Percentiles rank a stretch among this genome's conserved stretches.
These are phyloP conservation scores for Carcharodon carcharias DNA, from an alignment of 2,797 vertebrate genomes.

Conservation along the genomic window DNA sequence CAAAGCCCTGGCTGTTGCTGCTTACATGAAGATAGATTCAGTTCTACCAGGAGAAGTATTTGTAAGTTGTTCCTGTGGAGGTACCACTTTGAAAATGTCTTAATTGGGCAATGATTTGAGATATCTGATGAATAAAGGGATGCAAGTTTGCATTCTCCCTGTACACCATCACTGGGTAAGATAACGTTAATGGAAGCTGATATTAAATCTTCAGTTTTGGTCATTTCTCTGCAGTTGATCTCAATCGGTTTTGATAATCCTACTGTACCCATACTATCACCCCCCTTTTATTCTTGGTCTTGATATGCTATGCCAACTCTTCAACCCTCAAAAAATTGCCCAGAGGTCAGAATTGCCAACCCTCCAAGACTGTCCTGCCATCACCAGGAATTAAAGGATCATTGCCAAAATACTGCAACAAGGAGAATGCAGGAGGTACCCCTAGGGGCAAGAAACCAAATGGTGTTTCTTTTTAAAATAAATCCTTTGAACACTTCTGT, in stretches of 20 bases:
- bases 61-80: not conserved
- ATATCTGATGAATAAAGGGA: no score
- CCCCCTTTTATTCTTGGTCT: not conserved
- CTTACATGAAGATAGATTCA: slow-evolving; percentile 12
- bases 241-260: not conserved
- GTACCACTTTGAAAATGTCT: not conserved
- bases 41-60: not conserved
- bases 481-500: not conserved
- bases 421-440: not conserved
- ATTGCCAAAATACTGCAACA: not conserved
- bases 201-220: not conserved
- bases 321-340: no score
- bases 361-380: no score
- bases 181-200: not conserved
- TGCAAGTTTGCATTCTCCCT: not conserved
- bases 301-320: no score
- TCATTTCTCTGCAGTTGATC: not conserved
- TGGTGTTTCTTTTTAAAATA: not conserved
- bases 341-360: no score
- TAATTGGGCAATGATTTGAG: not conserved
- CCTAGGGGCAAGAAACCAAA: not conserved
- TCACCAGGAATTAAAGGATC: not conserved
- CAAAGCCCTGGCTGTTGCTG: slow-evolving; percentile 14
- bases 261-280: not conserved
- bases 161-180: not conserved